Evolutionary conservation across 2,113 vertebrate genomes (phyloP), one percentile per base, ranked within the genome.

Genomic region (Chionis minor): DNA sequence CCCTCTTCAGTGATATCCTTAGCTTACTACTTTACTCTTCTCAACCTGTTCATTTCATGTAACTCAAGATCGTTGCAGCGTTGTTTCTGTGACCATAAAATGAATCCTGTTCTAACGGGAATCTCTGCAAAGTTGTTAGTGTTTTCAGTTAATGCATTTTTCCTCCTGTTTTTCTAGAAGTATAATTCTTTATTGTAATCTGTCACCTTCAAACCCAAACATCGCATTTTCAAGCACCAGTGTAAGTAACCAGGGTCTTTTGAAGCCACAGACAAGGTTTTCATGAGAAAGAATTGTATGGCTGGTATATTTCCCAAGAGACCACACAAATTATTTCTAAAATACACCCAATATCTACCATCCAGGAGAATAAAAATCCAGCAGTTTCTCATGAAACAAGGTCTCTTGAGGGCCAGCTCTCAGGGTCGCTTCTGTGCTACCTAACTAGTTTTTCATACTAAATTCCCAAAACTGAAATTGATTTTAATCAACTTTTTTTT

Each of bases 401-500:
- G 51, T 93, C 91, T 78, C 88, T 56, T 35, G 78, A 84, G 91
- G 61, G 30, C 19, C 52, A 81, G 49, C 27, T 92, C 55, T 85
- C 59, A 88, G 75, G 44, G 40, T 22, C 92, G 66, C 4, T 52
- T 56, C 62, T 90, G 62, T 93, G 28, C 42, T 71, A 52, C 51
- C 70, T 72, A 75, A n/a, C 9, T 40, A 28, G 8, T 44, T 96
- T 94, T 90, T 96, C 61, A 82, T 78, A 92, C 59, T 86, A 82
- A 90, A 89, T 88, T 95, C 54, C 30, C 47, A 12, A 89, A 90
- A 79, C 14, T 16, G 23, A 93, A 94, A 95, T 95, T 94, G 32
- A 96, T 96, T 97, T 95, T 95, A 95, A 88, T 92, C 61, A 95
- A 73, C n/a, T 42, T 70, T 80, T 63, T 82, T 51, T 77, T 35